phyloP scores from a whole-genome alignment of 2,113 vertebrate genomes.

The Petrocephalus zakoni region DNA sequence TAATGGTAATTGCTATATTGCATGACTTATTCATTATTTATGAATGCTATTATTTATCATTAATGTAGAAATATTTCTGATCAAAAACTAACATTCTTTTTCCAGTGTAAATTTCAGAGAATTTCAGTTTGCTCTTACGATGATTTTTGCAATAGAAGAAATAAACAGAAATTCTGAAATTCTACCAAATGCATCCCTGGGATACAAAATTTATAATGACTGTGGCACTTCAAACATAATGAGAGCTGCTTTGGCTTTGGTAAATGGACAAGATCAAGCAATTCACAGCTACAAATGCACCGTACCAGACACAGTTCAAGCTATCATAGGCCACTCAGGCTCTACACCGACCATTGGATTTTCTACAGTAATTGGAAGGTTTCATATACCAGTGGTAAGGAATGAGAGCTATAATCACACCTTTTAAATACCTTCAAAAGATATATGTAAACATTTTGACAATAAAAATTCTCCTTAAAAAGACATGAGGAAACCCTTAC shows the following conservation, averaged over 20 bases:
- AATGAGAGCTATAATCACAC: neutral
- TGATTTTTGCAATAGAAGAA: constrained; percentile 67
- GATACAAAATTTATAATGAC: constrained; percentile 62
- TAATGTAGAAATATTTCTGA: neutral
- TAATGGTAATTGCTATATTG: neutral
- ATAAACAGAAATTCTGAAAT: constrained; percentile 55
- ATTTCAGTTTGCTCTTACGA: constrained; percentile 61
- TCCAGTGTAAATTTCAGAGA: constrained; percentile 62
- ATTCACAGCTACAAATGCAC: constrained; percentile 42
- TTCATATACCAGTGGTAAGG: constrained; percentile 65
- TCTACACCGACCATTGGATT: constrained; percentile 62
- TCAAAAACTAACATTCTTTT: neutral
- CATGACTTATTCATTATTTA: neutral
- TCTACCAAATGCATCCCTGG: constrained; percentile 53
- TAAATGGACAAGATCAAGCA: constrained; percentile 45
- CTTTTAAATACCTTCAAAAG: neutral
- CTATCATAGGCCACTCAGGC: constrained; percentile 66
- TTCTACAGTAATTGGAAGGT: constrained; percentile 51
- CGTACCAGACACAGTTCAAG: constrained; percentile 46
- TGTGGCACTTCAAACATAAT: constrained; percentile 64
- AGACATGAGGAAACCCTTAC: neutral
- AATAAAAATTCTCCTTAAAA: neutral
- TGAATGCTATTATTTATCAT: too few species aligned
- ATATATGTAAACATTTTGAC: neutral
- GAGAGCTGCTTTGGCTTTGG: constrained; percentile 55